Percentiles rank a stretch among this genome's conserved stretches.
Conservation (phyloP, 2,888 invertebrate species). For the Aphidius colemani region DNA sequence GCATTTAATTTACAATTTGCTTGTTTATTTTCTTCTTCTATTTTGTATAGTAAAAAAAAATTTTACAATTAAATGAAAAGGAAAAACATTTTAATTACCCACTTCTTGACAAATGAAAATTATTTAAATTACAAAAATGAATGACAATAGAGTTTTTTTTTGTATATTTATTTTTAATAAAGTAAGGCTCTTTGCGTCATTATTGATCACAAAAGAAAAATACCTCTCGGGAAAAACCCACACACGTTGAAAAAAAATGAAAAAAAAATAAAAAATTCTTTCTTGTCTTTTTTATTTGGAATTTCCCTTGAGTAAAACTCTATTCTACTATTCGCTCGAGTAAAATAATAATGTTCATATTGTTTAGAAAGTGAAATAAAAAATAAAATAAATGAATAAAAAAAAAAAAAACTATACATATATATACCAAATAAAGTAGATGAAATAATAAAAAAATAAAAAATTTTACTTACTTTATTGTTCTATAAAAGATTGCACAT, state of each 20-base stretch:
- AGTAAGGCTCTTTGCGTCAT: conserved; percentile 11
- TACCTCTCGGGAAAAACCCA: conserved; percentile 24
- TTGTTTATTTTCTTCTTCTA: no score
- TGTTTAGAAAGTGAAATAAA: conserved; percentile 10
- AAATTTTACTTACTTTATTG: conserved; percentile 75
- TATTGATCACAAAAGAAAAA: conserved; percentile 30
- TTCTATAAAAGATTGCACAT: conserved; percentile 97
- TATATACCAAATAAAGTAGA: not conserved
- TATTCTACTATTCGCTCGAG: conserved; percentile 4
- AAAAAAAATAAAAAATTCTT: no score
- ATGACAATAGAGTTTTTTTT: no score
- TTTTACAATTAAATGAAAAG: no score
- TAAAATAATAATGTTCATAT: conserved; percentile 8
- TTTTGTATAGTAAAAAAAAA: no score
- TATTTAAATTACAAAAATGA: no score
- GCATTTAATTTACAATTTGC: no score
- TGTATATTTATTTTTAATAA: no score
- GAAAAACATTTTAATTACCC: no score
- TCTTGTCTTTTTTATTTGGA: not conserved
- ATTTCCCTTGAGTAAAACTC: conserved; percentile 9
- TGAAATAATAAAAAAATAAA: not conserved
- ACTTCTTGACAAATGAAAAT: no score
- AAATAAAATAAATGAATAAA: conserved; percentile 1
- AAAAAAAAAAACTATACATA: conserved; percentile 7
- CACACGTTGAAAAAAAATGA: no score